A percentile compares a stretch with the other conserved stretches of the same genome.
phyloP scores from a whole-genome alignment of 2,113 vertebrate genomes.

The Pseudois nayaur region DNA sequence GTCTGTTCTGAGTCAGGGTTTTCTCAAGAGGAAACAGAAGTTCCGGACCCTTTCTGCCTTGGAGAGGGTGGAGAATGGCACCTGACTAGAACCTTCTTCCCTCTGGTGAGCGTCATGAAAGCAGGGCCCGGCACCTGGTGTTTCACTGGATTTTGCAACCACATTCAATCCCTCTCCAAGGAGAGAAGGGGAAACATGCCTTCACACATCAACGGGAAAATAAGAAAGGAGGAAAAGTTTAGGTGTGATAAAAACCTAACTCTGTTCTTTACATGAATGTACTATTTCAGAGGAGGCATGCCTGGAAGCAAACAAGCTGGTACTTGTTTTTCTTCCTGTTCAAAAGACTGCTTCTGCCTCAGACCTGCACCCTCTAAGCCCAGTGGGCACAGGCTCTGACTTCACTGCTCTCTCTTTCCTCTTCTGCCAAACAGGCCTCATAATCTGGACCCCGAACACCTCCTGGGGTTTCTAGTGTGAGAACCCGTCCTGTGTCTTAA shows the following conservation, averaged over 20 bases:
- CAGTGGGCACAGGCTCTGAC: background rate
- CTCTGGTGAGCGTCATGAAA: background rate
- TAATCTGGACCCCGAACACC: too few species aligned
- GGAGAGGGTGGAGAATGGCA: background rate
- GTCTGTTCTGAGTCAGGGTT: background rate
- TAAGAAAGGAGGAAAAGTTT: background rate
- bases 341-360: background rate
- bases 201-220: background rate
- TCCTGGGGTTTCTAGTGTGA: background rate
- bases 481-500: background rate
- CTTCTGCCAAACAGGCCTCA: background rate
- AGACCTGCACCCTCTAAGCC: background rate
- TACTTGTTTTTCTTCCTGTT: background rate
- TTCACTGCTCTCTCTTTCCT: background rate
- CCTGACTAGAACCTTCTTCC: background rate
- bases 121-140: rapidly evolving
- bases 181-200: background rate
- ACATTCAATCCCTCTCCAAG: background rate
- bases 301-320: background rate
- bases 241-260: background rate
- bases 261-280: background rate
- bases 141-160: background rate
- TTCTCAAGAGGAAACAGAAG: background rate
- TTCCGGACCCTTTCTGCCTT: background rate
- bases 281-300: background rate